Percentiles rank a stretch among this genome's conserved stretches.
Evolutionary conservation across 2,113 vertebrate species (phyloP).

Genomic region (Plecturocebus donacophilus): DNA sequence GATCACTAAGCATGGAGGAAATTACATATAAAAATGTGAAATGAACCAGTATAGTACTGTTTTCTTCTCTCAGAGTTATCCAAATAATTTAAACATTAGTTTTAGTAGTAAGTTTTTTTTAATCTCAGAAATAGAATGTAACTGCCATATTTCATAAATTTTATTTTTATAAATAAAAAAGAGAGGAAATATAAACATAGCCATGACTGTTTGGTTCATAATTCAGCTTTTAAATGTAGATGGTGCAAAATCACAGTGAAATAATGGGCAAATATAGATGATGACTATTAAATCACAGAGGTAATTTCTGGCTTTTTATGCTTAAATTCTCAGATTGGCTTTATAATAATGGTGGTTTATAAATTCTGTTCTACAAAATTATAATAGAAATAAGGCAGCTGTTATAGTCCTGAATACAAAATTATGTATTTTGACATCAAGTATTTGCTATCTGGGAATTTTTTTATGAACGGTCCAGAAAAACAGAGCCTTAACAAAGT

Average conservation of each 20-base stretch:
- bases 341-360: constrained; percentile 33
- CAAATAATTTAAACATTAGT: neutral
- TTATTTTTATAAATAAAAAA: constrained; percentile 41
- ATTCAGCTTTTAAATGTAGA: constrained; percentile 48
- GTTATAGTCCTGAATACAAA: neutral
- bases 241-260: constrained; percentile 49
- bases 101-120: neutral
- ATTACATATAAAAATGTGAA: neutral
- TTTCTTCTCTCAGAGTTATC: neutral
- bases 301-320: constrained; percentile 41
- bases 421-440: neutral
- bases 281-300: constrained; percentile 43
- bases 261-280: constrained; percentile 42
- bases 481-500: neutral
- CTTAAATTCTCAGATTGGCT: constrained; percentile 14
- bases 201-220: neutral
- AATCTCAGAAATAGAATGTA: neutral
- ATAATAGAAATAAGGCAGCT: constrained; percentile 13
- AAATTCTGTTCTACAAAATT: constrained; percentile 34
- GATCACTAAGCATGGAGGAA: neutral
- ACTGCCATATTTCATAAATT: neutral
- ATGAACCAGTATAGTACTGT: neutral
- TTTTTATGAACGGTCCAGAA: neutral
- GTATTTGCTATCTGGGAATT: neutral
- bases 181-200: constrained; percentile 56